phyloP scores from a whole-genome alignment of 2,113 vertebrate species.

The Nothocercus julius region DNA sequence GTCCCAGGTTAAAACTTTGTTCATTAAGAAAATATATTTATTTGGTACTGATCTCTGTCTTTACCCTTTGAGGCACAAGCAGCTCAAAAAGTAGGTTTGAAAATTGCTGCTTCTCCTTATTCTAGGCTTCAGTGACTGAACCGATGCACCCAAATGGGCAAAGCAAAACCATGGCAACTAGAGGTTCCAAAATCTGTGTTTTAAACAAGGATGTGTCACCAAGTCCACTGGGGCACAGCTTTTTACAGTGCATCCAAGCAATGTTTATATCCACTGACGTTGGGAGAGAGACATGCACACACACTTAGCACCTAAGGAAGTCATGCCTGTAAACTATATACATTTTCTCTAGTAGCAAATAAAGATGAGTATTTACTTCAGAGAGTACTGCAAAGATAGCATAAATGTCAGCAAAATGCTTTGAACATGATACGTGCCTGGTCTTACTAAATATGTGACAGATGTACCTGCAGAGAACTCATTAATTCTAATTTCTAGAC shows the following conservation, averaged over 20 bases:
- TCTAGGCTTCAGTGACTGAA: not conserved
- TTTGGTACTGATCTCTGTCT: not conserved
- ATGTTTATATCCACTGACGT: not conserved
- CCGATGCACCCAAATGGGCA: not conserved
- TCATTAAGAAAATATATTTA: not conserved
- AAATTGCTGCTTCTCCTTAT: not conserved
- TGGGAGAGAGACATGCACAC: not conserved
- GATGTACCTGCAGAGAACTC: conserved; percentile 53
- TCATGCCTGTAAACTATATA: not conserved
- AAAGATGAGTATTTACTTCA: not conserved
- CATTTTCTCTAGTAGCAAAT: not conserved
- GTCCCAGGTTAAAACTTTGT: not conserved
- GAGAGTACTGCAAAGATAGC: not conserved
- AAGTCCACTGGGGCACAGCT: not conserved
- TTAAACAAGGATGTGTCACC: not conserved
- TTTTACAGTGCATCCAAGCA: not conserved
- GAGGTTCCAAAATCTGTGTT: not conserved
- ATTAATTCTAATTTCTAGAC: conserved; percentile 66
- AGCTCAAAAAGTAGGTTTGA: not conserved
- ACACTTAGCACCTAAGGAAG: not conserved
- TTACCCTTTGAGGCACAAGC: not conserved
- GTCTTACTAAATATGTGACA: conserved; percentile 10
- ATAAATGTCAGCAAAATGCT: conserved; percentile 27
- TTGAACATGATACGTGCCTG: not conserved
- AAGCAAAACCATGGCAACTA: not conserved